A percentile compares a stretch with the other conserved stretches of the same genome.
Conservation (phyloP, 2,113 vertebrate species). For the Esox niger region DNA sequence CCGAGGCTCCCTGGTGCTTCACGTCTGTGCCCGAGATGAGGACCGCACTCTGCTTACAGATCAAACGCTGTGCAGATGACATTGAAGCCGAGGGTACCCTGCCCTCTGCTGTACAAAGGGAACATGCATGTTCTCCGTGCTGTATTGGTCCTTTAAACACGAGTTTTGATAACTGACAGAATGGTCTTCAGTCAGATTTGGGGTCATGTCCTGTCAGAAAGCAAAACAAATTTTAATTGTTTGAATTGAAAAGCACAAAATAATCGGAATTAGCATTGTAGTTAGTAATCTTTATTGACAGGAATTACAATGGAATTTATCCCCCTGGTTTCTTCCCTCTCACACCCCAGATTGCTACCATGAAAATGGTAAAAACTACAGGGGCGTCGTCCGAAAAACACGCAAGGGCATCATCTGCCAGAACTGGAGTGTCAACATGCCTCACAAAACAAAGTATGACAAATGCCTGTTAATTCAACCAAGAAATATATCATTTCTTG, state of each 20-base stretch:
- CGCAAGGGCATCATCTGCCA: conserved; percentile 93
- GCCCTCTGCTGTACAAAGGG: conserved; percentile 10
- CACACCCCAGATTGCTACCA: conserved; percentile 84
- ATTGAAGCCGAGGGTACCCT: conserved; percentile 79
- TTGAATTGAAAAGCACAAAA: background rate
- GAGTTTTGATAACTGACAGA: background rate
- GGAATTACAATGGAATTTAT: background rate
- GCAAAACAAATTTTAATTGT: background rate
- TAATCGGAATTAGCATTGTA: background rate
- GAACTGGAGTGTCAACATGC: conserved; percentile 80
- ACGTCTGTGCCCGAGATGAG: conserved; percentile 76
- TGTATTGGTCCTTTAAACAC: background rate
- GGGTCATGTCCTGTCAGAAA: too few species aligned
- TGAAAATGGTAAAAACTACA: conserved; percentile 81
- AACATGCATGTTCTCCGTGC: background rate
- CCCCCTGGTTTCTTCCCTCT: conserved; percentile 1
- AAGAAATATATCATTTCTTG: too few species aligned
- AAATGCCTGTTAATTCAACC: background rate
- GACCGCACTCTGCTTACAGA: conserved; percentile 89
- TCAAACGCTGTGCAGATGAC: conserved; percentile 87
- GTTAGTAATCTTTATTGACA: background rate
- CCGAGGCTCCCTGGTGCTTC: conserved; percentile 97
- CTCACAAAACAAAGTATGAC: conserved; percentile 83
- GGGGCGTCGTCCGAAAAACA: conserved; percentile 83
- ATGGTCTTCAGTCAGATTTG: too few species aligned